Percentiles rank a stretch among this genome's conserved stretches.
Conservation (phyloP, 2,113 vertebrate species). For the Caranx melampygus region DNA sequence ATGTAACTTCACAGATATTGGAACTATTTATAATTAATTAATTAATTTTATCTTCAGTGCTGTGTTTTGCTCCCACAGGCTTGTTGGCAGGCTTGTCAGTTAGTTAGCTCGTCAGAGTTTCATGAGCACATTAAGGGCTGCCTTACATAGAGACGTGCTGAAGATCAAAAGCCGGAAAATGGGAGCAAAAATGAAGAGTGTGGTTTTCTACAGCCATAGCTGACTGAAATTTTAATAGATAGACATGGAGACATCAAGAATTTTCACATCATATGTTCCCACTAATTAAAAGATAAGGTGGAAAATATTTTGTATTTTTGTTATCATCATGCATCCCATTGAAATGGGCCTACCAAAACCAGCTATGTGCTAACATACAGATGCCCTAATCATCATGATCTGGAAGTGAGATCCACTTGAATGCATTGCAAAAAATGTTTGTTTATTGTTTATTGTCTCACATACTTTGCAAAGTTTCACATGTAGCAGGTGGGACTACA, state of each 20-base stretch:
- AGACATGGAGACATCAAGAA: not conserved
- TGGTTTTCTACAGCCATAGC: conserved; percentile 15
- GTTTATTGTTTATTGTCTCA: no score
- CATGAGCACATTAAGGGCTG: conserved; percentile 39
- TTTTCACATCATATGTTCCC: not conserved
- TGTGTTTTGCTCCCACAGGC: conserved; percentile 55
- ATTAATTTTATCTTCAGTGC: conserved; percentile 44
- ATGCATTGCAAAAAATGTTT: no score
- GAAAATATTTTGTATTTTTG: conserved; percentile 7
- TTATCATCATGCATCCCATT: not conserved
- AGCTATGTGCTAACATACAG: not conserved
- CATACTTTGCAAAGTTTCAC: no score
- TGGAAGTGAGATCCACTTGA: no score
- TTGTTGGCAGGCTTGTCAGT: conserved; percentile 61
- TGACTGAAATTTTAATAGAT: conserved; percentile 31
- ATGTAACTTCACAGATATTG: conserved; percentile 40
- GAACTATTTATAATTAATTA: conserved; percentile 45
- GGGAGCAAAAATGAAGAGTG: conserved; percentile 40
- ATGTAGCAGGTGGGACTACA: no score
- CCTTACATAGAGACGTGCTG: conserved; percentile 18
- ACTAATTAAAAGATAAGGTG: not conserved
- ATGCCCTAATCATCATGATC: no score
- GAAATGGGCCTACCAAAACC: not conserved
- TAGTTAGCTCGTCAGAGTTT: conserved; percentile 38
- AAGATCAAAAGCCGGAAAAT: conserved; percentile 43